Conservation (phyloP, 2,888 invertebrate genomes). For the Pherbina coryleti region DNA sequence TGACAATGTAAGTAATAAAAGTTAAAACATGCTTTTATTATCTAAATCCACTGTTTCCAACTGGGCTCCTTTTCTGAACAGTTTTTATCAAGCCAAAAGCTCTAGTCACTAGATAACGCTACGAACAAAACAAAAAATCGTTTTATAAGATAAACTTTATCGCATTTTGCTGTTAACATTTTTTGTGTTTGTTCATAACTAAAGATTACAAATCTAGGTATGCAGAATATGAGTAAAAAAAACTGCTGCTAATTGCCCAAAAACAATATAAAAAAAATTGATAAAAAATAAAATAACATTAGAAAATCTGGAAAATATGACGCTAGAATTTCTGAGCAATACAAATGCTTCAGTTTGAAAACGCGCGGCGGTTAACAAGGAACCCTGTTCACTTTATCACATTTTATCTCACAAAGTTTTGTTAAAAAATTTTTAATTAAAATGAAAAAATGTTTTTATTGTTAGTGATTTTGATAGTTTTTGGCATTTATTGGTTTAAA, state of each 20-base stretch:
- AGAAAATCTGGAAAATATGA: background rate
- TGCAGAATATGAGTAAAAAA: slow-evolving; percentile 14
- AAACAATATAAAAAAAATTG: background rate
- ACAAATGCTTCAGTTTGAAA: slow-evolving; percentile 5
- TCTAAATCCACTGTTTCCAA: background rate
- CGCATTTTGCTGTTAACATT: background rate
- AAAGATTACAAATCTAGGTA: slow-evolving; percentile 15
- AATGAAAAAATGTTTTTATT: slow-evolving; percentile 14
- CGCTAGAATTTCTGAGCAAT: background rate
- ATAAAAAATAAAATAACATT: slow-evolving; percentile 5
- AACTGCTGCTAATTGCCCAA: slow-evolving; percentile 1
- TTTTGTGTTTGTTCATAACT: background rate
- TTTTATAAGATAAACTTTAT: slow-evolving; percentile 17
- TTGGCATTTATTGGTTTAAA: slow-evolving; percentile 16
- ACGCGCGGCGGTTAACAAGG: background rate
- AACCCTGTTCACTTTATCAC: background rate
- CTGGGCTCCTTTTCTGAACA: background rate
- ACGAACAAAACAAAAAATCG: background rate
- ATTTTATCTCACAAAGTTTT: background rate
- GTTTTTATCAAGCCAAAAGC: background rate
- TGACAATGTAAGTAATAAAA: background rate
- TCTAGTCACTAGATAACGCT: background rate
- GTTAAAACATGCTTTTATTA: background rate
- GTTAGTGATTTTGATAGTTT: slow-evolving; percentile 1
- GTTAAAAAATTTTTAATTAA: background rate